phyloP scores from a whole-genome alignment of 2,797 vertebrate species.

The Gila robusta region DNA sequence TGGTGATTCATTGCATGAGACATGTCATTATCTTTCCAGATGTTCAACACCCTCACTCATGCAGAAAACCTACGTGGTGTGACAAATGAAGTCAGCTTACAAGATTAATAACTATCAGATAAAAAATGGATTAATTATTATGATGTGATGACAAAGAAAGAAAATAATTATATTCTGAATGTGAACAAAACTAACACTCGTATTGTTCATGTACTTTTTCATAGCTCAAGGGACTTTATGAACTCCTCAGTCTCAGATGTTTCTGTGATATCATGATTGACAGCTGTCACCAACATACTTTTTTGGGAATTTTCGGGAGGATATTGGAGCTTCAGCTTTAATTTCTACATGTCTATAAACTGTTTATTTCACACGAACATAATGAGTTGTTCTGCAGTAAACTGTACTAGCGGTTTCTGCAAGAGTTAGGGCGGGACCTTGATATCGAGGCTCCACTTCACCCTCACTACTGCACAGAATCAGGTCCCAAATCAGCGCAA shows the following conservation, averaged over 20 bases:
- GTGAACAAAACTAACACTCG: neutral
- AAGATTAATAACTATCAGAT: slow-evolving; percentile 43
- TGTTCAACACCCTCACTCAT: slow-evolving; percentile 45
- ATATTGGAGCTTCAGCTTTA: too few species aligned
- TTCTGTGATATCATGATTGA: neutral
- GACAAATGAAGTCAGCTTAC: slow-evolving; percentile 33
- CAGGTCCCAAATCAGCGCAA: too few species aligned
- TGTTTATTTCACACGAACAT: too few species aligned
- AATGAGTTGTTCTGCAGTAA: too few species aligned
- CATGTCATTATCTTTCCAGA: slow-evolving; percentile 57
- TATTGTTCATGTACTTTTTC: neutral
- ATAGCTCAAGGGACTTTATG: neutral
- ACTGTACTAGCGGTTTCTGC: too few species aligned
- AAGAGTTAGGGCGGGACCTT: too few species aligned
- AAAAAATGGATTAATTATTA: slow-evolving; percentile 7
- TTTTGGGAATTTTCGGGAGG: too few species aligned
- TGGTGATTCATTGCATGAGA: slow-evolving; percentile 47
- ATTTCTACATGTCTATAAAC: too few species aligned
- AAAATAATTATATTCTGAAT: neutral
- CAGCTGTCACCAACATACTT: too few species aligned
- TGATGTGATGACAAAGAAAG: slow-evolving; percentile 2
- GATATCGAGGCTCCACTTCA: too few species aligned
- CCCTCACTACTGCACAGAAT: too few species aligned
- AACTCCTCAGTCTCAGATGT: neutral
- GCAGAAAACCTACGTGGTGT: slow-evolving; percentile 49